Percentiles rank a stretch among this genome's conserved stretches.
Conservation (phyloP, 1,140 invertebrate genomes). For the Mya arenaria region DNA sequence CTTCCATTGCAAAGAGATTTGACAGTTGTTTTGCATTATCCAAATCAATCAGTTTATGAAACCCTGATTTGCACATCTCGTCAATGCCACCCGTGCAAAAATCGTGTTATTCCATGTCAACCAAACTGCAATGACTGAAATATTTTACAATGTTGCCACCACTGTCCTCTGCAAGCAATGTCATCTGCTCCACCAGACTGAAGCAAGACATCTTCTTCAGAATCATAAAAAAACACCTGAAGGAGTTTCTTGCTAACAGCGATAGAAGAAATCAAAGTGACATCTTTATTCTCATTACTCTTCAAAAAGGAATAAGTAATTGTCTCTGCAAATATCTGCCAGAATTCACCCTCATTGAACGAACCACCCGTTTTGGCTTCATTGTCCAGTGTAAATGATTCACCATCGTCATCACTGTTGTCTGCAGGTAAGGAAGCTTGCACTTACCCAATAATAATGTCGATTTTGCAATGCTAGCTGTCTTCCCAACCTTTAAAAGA, state of each 20-base stretch:
- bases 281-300: neutral
- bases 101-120: slow-evolving; percentile 16
- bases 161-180: neutral
- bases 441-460: neutral
- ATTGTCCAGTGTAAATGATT: neutral
- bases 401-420: neutral
- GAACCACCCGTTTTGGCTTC: neutral
- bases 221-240: neutral
- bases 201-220: neutral
- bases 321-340: neutral
- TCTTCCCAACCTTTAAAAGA: neutral
- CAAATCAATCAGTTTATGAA: slow-evolving; percentile 21
- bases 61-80: no score
- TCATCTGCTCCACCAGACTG: neutral
- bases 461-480: neutral
- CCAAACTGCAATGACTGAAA: slow-evolving; percentile 9
- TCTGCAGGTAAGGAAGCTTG: neutral
- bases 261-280: neutral
- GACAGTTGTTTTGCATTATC: no score
- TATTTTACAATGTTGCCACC: neutral
- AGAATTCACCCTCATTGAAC: neutral
- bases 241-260: neutral
- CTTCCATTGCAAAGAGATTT: no score
- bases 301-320: neutral
- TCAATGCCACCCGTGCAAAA: no score